These are phyloP conservation scores for Lordiphosa collinella DNA, from an alignment of 1,140 invertebrate species.

Conservation along the genomic window DNA sequence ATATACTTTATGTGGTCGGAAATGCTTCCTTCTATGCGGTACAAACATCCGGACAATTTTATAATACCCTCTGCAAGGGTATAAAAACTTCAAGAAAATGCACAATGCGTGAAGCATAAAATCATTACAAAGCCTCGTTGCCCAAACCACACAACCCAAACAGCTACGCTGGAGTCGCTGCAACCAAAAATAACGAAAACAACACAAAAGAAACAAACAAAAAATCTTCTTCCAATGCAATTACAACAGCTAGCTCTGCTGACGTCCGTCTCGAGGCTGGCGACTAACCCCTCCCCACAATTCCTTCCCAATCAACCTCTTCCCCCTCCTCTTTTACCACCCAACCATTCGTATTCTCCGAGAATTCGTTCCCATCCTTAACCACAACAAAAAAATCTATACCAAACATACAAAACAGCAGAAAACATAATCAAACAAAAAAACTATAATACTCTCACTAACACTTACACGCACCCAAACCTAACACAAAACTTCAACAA, in stretches of 20 bases:
- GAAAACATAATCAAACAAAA: not conserved
- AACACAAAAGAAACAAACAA: not conserved
- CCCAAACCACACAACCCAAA: too few relatives aligned
- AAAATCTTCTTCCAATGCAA: not conserved
- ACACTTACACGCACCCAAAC: not conserved
- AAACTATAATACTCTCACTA: not conserved
- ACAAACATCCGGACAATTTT: too few relatives aligned
- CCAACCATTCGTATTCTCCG: too few relatives aligned
- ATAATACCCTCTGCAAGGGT: too few relatives aligned
- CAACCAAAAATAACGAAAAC: not conserved
- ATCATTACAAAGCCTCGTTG: too few relatives aligned
- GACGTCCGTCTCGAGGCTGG: not conserved
- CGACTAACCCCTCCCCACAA: not conserved
- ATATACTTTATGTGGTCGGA: too few relatives aligned
- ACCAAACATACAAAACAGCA: not conserved
- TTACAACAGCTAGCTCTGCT: not conserved
- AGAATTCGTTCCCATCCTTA: not conserved
- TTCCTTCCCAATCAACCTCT: not conserved
- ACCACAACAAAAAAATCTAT: not conserved
- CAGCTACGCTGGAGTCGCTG: slow-evolving; percentile 3
- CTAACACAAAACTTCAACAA: not conserved
- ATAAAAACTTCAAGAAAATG: too few relatives aligned
- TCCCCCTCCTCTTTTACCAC: too few relatives aligned
- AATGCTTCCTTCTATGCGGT: too few relatives aligned
- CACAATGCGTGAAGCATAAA: too few relatives aligned